Conservation (phyloP, 2,797 vertebrate genomes). For the Enteromius anoplus region DNA sequence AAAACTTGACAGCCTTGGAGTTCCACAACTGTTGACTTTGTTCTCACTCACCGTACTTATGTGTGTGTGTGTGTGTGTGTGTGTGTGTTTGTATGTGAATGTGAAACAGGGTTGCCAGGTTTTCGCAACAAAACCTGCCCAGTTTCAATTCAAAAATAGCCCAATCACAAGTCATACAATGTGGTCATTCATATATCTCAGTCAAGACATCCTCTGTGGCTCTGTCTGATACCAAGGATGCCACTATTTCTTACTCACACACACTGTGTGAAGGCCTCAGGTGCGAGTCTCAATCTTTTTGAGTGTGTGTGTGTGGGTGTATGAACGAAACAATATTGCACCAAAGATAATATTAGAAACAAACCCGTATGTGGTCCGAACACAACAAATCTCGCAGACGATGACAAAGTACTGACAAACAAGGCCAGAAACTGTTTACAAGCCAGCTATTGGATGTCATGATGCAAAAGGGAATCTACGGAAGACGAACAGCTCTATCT, state of each 20-base stretch:
- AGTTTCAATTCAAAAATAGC: not conserved
- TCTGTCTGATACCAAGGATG: conserved; percentile 1
- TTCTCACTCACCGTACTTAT: too few species aligned
- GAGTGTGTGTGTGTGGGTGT: conserved; percentile 23
- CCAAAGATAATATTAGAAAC: conserved; percentile 33
- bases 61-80: too few species aligned
- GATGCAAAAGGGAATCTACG: not conserved
- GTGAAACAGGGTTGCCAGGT: not conserved
- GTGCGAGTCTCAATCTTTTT: conserved; percentile 27
- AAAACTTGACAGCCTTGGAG: too few species aligned
- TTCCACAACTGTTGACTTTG: too few species aligned
- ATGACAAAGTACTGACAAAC: conserved; percentile 9
- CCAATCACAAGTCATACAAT: not conserved
- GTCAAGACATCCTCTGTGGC: not conserved
- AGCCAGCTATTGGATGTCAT: conserved; percentile 8
- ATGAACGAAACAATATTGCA: conserved; percentile 23
- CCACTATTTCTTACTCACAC: conserved; percentile 34
- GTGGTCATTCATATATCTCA: not conserved
- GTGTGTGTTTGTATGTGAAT: too few species aligned
- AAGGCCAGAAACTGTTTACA: not conserved
- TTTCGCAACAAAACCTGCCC: too few species aligned
- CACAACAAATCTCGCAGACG: not conserved
- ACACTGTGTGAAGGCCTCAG: conserved; percentile 34
- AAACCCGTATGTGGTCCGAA: not conserved
- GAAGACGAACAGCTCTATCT: not conserved